A percentile compares a stretch with the other conserved stretches of the same genome.
Conservation (phyloP, 2,113 vertebrate species). For the Albula glossodonta region DNA sequence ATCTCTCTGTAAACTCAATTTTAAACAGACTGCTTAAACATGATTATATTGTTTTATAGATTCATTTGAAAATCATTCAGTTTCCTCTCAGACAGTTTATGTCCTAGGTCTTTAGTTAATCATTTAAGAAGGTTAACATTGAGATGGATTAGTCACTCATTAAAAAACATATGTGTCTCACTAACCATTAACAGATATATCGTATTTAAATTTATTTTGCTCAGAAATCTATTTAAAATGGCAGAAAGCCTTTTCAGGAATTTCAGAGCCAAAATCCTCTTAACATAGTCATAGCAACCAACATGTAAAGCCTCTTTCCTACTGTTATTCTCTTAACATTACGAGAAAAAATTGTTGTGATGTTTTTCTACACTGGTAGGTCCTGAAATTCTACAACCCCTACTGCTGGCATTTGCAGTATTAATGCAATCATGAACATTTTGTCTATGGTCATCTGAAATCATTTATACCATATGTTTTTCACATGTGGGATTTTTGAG, state of each 20-base stretch:
- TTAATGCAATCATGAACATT: too few relatives aligned
- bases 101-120: slow-evolving; percentile 37
- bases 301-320: slow-evolving; percentile 54
- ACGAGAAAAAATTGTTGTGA: too few relatives aligned
- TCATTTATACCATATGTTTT: too few relatives aligned
- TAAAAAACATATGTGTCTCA: slow-evolving; percentile 56
- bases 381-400: too few relatives aligned
- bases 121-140: slow-evolving; percentile 62
- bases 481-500: too few relatives aligned
- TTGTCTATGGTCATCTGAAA: too few relatives aligned
- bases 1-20: slow-evolving; percentile 10
- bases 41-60: not conserved
- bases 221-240: slow-evolving; percentile 56
- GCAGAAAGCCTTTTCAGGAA: slow-evolving; percentile 47
- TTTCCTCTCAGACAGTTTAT: not conserved
- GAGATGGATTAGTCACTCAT: slow-evolving; percentile 58
- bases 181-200: slow-evolving; percentile 64
- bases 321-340: too few relatives aligned
- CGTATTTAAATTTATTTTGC: slow-evolving; percentile 55
- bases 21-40: slow-evolving; percentile 2
- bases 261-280: slow-evolving; percentile 29
- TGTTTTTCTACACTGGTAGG: too few relatives aligned
- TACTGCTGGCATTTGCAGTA: too few relatives aligned
- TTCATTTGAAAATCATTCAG: not conserved
- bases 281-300: slow-evolving; percentile 14